Conservation (phyloP, 1,140 invertebrate species). For the Diorhabda carinulata region DNA sequence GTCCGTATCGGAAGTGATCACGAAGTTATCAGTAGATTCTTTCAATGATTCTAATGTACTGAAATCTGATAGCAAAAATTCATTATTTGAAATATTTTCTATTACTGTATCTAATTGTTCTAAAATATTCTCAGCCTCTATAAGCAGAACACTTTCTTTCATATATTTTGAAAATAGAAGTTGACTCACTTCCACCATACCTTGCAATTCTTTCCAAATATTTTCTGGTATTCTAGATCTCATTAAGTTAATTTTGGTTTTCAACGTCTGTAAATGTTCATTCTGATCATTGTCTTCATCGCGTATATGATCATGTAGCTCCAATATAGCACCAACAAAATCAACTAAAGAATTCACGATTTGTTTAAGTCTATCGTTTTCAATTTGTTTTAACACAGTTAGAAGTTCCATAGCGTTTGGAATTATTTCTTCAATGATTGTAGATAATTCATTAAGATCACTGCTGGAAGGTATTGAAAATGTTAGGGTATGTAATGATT, state of each 20-base stretch:
- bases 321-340: constrained; percentile 23
- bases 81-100: not conserved
- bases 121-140: constrained; percentile 1
- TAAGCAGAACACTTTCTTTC: not conserved
- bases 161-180: constrained; percentile 4
- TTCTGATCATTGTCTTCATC: not conserved
- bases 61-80: not conserved
- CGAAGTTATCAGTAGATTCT: not conserved
- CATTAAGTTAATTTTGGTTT: not conserved
- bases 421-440: constrained; percentile 1
- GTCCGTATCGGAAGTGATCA: not conserved
- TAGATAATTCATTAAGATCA: constrained; percentile 1
- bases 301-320: not conserved
- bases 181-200: constrained; percentile 1
- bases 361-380: constrained; percentile 19
- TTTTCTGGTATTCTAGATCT: not conserved
- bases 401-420: not conserved
- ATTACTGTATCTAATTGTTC: not conserved
- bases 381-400: constrained; percentile 18
- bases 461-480: constrained; percentile 7
- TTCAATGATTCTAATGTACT: not conserved
- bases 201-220: constrained; percentile 5
- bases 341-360: constrained; percentile 23
- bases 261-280: not conserved
- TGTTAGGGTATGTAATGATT: constrained; percentile 7